phyloP scores from a whole-genome alignment of 92 coral and sea anemone species.

The Muricea muricata region DNA sequence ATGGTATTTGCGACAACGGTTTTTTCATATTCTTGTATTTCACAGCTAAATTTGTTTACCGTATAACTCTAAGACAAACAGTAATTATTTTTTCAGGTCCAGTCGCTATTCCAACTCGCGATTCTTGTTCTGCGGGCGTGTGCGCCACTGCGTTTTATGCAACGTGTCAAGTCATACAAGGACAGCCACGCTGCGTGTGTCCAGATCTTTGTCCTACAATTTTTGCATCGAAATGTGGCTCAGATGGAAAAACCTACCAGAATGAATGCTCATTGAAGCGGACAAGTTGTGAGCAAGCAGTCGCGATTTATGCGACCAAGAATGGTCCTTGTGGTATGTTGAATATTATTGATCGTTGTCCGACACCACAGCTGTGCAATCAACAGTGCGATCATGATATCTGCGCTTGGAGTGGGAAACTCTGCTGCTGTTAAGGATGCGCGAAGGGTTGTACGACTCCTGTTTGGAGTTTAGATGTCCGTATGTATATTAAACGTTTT shows the following conservation, averaged over 20 bases:
- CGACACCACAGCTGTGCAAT: constrained; percentile 15
- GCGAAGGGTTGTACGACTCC: not conserved
- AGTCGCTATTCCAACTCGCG: not conserved
- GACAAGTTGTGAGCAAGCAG: not conserved
- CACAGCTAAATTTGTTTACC: no score
- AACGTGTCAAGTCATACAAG: constrained; percentile 52
- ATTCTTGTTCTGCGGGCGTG: not conserved
- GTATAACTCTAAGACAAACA: no score
- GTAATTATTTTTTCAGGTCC: not conserved
- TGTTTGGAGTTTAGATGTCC: not conserved
- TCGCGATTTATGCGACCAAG: not conserved
- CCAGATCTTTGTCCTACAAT: constrained; percentile 34
- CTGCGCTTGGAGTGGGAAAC: not conserved
- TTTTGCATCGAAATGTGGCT: constrained; percentile 18
- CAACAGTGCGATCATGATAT: not conserved
- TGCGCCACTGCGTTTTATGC: constrained; percentile 26
- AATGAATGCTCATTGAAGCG: not conserved
- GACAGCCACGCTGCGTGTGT: constrained; percentile 74
- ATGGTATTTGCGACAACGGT: no score
- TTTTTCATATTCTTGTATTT: no score
- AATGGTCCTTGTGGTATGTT: constrained; percentile 26
- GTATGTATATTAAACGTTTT: not conserved
- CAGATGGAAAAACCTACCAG: constrained; percentile 18
- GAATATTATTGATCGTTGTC: constrained; percentile 13
- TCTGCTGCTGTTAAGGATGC: not conserved